These are phyloP conservation scores for Zygaena filipendulae DNA, from an alignment of 2,888 invertebrate genomes.

Conservation along the genomic window DNA sequence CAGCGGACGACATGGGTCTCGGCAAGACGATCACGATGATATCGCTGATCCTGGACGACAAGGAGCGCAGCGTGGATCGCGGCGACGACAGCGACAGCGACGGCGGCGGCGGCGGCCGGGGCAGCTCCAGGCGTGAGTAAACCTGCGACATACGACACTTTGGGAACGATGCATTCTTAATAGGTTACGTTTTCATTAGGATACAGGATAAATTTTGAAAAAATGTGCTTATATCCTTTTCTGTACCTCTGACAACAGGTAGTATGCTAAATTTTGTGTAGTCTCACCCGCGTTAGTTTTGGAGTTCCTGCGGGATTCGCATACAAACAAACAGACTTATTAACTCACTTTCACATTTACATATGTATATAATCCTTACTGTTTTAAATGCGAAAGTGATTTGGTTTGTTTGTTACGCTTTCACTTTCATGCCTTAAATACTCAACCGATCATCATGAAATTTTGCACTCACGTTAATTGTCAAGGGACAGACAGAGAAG, in stretches of 20 bases:
- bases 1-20: slow-evolving; percentile 84
- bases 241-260: too few relatives aligned
- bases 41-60: slow-evolving; percentile 72
- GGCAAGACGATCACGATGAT: slow-evolving; percentile 90
- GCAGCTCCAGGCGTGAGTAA: slow-evolving; percentile 25
- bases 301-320: too few relatives aligned
- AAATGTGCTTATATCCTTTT: background rate
- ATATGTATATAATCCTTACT: too few relatives aligned
- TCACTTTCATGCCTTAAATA: too few relatives aligned
- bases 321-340: too few relatives aligned
- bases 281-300: too few relatives aligned
- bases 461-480: too few relatives aligned
- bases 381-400: too few relatives aligned
- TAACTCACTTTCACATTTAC: too few relatives aligned
- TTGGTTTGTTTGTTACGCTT: too few relatives aligned
- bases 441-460: too few relatives aligned
- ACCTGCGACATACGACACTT: slow-evolving; percentile 16
- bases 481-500: too few relatives aligned
- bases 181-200: background rate
- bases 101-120: slow-evolving; percentile 33
- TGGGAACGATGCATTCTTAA: background rate
- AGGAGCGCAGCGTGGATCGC: slow-evolving; percentile 36
- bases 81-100: slow-evolving; percentile 32
- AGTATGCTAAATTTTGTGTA: background rate
- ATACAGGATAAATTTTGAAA: background rate